Evolutionary conservation across 2,888 invertebrate genomes (phyloP).

Genomic region (Rugalucina vietnamica): DNA sequence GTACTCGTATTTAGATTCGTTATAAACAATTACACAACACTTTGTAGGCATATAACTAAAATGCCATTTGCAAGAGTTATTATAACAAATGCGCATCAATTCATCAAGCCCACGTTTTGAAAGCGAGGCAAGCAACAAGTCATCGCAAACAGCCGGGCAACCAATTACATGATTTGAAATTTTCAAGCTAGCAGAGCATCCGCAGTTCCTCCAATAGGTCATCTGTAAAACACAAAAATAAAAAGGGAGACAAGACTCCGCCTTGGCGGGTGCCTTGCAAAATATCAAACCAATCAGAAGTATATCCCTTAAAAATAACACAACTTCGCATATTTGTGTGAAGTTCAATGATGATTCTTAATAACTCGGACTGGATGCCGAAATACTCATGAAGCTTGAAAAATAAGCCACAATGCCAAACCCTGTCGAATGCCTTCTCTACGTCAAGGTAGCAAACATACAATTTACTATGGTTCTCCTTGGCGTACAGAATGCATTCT

Average conservation of each 20-base stretch:
- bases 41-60: too few species aligned
- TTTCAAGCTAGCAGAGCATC: too few species aligned
- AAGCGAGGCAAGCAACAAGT: too few species aligned
- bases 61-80: too few species aligned
- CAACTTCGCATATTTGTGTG: background rate
- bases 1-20: too few species aligned
- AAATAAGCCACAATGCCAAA: slow-evolving; percentile 17
- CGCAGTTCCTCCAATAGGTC: background rate
- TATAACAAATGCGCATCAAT: too few species aligned
- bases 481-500: slow-evolving; percentile 1
- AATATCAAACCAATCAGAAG: background rate
- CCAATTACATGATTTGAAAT: too few species aligned
- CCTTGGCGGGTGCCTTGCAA: slow-evolving; percentile 9
- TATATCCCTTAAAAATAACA: slow-evolving; percentile 5
- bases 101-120: too few species aligned
- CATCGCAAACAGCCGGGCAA: too few species aligned
- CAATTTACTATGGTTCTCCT: slow-evolving; percentile 3
- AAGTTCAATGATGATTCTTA: background rate
- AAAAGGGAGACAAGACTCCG: background rate
- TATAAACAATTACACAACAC: too few species aligned
- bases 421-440: slow-evolving; percentile 18
- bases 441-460: slow-evolving; percentile 21
- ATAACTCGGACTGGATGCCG: background rate
- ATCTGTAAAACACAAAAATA: slow-evolving; percentile 6
- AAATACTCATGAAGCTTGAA: background rate